These are phyloP conservation scores for Aphelocoma californica DNA, from an alignment of 2,797 vertebrate species.

Conservation along the genomic window DNA sequence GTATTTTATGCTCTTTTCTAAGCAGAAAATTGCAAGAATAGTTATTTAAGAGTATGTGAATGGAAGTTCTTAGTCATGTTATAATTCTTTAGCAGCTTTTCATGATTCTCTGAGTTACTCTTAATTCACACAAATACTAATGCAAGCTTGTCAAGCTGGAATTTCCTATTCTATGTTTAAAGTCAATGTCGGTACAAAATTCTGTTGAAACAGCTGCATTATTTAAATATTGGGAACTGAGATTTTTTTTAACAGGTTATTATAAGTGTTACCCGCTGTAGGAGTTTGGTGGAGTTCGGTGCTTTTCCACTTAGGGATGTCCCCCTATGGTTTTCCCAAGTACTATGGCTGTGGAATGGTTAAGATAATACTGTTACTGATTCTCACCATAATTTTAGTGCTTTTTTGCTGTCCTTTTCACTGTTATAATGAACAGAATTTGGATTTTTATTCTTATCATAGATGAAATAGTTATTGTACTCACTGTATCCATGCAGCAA, in stretches of 20 bases:
- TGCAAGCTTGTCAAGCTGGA: neutral
- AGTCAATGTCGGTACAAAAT: neutral
- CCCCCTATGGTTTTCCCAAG: fast-evolving
- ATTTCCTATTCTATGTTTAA: neutral
- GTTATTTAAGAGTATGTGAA: neutral
- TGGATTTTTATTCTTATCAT: neutral
- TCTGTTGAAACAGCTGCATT: neutral
- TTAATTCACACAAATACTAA: neutral
- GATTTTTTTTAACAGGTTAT: neutral
- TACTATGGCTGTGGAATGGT: neutral
- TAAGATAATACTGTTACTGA: neutral
- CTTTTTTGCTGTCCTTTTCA: neutral
- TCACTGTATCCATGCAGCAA: neutral
- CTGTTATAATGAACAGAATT: neutral
- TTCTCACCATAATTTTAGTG: neutral
- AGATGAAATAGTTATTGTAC: neutral
- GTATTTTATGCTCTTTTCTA: neutral
- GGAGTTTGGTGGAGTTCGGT: neutral
- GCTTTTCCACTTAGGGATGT: neutral
- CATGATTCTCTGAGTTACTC: neutral
- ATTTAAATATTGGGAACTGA: neutral
- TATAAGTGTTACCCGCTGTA: neutral
- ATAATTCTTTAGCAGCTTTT: neutral
- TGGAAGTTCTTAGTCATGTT: neutral
- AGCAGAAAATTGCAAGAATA: neutral